Percentiles rank a stretch among this genome's conserved stretches.
phyloP scores from a whole-genome alignment of 2,113 vertebrate species.

The Tetrao urogallus region DNA sequence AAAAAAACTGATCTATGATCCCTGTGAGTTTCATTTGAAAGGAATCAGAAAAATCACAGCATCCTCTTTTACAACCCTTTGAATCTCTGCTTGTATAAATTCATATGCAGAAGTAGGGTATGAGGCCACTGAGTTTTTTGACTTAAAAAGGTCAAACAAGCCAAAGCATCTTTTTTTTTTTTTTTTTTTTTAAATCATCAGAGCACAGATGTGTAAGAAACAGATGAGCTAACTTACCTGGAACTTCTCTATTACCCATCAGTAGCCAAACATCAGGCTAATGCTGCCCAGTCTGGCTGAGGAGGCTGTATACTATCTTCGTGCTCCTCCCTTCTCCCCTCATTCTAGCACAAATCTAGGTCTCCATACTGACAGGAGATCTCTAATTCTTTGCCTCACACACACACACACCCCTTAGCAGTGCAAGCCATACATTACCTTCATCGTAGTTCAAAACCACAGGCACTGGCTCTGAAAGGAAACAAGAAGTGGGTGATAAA shows the following conservation, averaged over 20 bases:
- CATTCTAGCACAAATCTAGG: background rate
- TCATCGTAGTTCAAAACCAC: background rate
- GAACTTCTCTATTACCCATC: background rate
- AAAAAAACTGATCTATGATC: background rate
- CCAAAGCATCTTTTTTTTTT: background rate
- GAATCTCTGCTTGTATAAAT: background rate
- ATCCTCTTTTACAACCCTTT: background rate
- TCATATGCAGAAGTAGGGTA: background rate
- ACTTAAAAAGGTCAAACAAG: background rate
- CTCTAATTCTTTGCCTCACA: background rate
- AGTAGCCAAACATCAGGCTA: background rate
- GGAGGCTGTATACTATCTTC: accelerated
- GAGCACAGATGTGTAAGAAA: background rate
- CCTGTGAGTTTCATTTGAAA: background rate
- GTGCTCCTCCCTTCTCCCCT: background rate
- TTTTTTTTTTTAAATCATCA: background rate
- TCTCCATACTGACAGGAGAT: background rate
- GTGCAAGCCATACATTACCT: background rate
- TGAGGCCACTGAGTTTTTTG: background rate
- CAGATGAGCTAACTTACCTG: background rate
- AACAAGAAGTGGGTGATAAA: background rate
- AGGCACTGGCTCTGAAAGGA: constrained; percentile 44
- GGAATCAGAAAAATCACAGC: background rate
- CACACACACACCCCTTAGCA: background rate
- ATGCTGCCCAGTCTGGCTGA: background rate